phyloP scores from a whole-genome alignment of 2,797 vertebrate genomes.

The Enteromius mattozi region DNA sequence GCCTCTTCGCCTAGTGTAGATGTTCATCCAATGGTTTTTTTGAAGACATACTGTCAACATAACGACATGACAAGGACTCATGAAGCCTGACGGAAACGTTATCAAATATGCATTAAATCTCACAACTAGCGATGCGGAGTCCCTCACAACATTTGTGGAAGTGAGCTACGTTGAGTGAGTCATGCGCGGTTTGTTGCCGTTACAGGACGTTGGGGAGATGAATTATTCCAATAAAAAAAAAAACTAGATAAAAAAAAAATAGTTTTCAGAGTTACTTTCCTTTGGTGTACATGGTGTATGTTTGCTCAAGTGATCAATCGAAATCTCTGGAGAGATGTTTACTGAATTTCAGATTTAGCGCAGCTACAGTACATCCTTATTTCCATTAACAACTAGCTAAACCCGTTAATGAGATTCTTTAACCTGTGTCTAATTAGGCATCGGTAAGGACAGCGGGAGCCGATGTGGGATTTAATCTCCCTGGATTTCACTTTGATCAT shows the following conservation, averaged over 20 bases:
- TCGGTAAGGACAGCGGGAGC: slow-evolving; percentile 4
- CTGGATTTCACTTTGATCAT: slow-evolving; percentile 25
- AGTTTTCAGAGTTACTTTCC: slow-evolving; percentile 17
- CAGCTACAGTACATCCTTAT: not conserved
- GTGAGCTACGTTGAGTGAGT: slow-evolving; percentile 70
- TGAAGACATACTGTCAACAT: slow-evolving; percentile 40
- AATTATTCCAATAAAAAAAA: not conserved
- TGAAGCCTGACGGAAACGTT: slow-evolving; percentile 69
- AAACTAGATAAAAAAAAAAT: not conserved
- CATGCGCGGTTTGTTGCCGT: not conserved
- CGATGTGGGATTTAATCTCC: slow-evolving; percentile 10
- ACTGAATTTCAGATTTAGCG: slow-evolving; percentile 4
- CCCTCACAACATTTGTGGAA: slow-evolving; percentile 75
- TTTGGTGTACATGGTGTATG: not conserved
- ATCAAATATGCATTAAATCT: slow-evolving; percentile 76
- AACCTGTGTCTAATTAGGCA: slow-evolving; percentile 41
- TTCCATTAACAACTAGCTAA: slow-evolving; percentile 23
- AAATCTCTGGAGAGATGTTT: slow-evolving; percentile 1
- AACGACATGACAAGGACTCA: slow-evolving; percentile 50
- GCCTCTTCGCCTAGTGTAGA: slow-evolving; percentile 7
- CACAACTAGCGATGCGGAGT: slow-evolving; percentile 69
- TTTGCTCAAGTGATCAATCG: slow-evolving; percentile 22
- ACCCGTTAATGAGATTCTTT: slow-evolving; percentile 41
- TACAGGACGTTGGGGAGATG: not conserved
- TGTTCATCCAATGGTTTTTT: slow-evolving; percentile 25